phyloP scores from a whole-genome alignment of 2,888 invertebrate species.

The Mechanitis mazaeus region DNA sequence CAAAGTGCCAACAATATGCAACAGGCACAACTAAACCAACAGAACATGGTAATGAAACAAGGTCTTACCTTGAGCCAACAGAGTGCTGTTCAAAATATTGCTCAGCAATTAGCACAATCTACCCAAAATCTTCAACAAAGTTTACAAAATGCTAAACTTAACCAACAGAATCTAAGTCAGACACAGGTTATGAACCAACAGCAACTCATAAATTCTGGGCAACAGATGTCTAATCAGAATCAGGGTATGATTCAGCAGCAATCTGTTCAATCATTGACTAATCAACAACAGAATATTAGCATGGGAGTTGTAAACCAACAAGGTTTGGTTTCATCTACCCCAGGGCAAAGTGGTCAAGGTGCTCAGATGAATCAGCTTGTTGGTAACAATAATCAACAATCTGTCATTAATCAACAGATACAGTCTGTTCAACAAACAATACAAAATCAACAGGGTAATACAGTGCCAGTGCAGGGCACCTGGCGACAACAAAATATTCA shows the following conservation, averaged over 20 bases:
- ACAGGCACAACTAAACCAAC: constrained; percentile 63
- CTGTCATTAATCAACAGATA: constrained; percentile 68
- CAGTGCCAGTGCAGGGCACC: constrained; percentile 57
- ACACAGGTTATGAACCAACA: constrained; percentile 67
- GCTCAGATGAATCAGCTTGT: constrained; percentile 70
- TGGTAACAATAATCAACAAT: constrained; percentile 55
- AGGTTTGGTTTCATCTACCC: constrained; percentile 60
- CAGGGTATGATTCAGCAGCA: constrained; percentile 66
- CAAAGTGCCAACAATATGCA: constrained; percentile 70
- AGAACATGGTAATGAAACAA: constrained; percentile 67
- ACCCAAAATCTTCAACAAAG: constrained; percentile 61
- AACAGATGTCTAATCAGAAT: constrained; percentile 62
- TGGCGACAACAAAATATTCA: constrained; percentile 74
- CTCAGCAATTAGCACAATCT: constrained; percentile 66
- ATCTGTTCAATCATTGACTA: constrained; percentile 61
- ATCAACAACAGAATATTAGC: constrained; percentile 66
- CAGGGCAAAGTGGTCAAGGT: constrained; percentile 54
- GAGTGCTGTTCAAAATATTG: constrained; percentile 67
- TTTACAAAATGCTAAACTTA: constrained; percentile 68
- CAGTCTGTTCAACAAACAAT: constrained; percentile 69
- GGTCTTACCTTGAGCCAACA: constrained; percentile 64
- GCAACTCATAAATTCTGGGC: constrained; percentile 70
- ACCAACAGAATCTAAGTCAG: constrained; percentile 62
- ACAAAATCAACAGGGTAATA: constrained; percentile 57
- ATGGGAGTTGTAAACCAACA: constrained; percentile 67